Conservation (phyloP, 2,797 vertebrate species). For the Xerus rutilus region DNA sequence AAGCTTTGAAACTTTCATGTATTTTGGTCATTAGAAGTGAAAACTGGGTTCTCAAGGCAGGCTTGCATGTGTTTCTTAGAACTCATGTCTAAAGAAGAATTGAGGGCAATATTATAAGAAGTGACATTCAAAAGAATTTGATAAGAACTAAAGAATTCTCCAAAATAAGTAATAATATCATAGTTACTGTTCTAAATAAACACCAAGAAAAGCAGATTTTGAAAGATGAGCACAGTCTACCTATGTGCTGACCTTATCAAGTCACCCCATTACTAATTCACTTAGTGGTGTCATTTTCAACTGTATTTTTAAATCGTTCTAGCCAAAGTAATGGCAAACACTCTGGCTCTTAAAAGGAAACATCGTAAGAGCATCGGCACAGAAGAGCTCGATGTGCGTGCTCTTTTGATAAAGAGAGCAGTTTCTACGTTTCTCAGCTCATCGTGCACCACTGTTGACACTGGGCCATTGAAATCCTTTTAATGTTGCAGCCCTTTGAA, state of each 20-base stretch:
- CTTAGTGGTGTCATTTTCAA: not conserved
- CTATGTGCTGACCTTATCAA: not conserved
- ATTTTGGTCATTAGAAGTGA: not conserved
- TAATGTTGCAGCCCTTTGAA: conserved; percentile 57
- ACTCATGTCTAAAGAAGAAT: conserved; percentile 19
- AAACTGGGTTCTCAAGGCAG: not conserved
- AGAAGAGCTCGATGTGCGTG: not conserved
- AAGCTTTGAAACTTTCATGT: not conserved
- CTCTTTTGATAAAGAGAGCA: conserved; percentile 46
- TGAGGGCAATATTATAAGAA: conserved; percentile 3
- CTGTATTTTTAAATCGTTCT: not conserved
- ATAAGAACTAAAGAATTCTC: conserved; percentile 39
- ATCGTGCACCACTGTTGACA: conserved; percentile 68
- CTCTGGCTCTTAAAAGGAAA: not conserved
- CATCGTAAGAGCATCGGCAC: not conserved
- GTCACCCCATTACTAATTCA: not conserved
- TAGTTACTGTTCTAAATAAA: not conserved
- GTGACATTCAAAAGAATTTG: not conserved
- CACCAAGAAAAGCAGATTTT: not conserved
- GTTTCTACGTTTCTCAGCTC: conserved; percentile 66
- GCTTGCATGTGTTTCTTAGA: not conserved
- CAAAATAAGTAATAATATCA: conserved; percentile 1
- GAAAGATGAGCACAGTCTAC: not conserved
- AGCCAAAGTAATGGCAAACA: not conserved
- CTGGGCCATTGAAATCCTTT: conserved; percentile 65